phyloP scores from a whole-genome alignment of 2,888 invertebrate species.

The Megamerina dolium region DNA sequence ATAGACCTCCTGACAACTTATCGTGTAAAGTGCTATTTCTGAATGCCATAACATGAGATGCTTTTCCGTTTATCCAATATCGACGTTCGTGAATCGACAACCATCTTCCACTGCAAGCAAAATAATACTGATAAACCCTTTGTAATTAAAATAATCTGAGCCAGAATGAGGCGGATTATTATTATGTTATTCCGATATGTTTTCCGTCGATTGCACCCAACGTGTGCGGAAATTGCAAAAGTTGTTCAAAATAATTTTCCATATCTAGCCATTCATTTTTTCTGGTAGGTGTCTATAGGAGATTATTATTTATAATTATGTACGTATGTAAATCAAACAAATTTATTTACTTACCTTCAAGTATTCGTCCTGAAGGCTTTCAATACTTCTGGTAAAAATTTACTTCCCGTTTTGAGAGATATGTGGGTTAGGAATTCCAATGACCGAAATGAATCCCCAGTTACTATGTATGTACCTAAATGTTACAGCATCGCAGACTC shows the following conservation, averaged over 20 bases:
- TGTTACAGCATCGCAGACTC: too few species aligned
- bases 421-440: too few species aligned
- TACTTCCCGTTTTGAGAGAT: too few species aligned
- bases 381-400: too few species aligned
- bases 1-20: neutral
- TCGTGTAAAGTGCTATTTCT: neutral
- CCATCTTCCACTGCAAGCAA: conserved; percentile 8
- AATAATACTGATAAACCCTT: conserved; percentile 11
- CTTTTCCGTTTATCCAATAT: too few species aligned
- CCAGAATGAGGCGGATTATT: conserved; percentile 3
- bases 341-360: too few species aligned
- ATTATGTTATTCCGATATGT: conserved; percentile 8
- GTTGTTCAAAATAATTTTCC: neutral
- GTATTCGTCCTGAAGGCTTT: too few species aligned
- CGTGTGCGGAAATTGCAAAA: neutral
- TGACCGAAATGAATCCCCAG: too few species aligned
- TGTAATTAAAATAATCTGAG: conserved; percentile 10
- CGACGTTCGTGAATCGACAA: conserved; percentile 3
- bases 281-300: neutral
- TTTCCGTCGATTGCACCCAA: conserved; percentile 11
- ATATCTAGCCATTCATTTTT: conserved; percentile 1
- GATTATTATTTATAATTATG: too few species aligned
- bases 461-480: too few species aligned
- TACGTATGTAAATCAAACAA: too few species aligned
- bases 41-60: too few species aligned